These are phyloP conservation scores for Hycleus cichorii DNA, from an alignment of 1,140 invertebrate species.

Conservation along the genomic window DNA sequence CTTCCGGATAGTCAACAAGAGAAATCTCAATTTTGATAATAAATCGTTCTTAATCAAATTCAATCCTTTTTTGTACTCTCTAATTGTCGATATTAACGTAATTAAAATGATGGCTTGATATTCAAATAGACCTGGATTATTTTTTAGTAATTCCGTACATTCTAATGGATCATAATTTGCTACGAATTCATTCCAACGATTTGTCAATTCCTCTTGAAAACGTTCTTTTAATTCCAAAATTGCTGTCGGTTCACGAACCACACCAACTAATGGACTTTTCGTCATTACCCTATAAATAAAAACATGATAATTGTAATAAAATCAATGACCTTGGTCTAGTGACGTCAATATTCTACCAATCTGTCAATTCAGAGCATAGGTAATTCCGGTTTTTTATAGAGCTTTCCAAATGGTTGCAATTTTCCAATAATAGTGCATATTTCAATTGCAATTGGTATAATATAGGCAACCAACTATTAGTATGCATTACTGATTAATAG, in stretches of 20 bases:
- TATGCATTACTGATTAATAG: too few species aligned
- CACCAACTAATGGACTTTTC: conserved; percentile 48
- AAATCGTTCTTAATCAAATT: conserved; percentile 33
- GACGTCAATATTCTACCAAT: too few species aligned
- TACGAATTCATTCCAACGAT: conserved; percentile 72
- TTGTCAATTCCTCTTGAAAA: conserved; percentile 58
- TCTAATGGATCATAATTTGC: conserved; percentile 69
- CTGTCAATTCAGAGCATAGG: too few species aligned
- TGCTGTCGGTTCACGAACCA: conserved; percentile 54
- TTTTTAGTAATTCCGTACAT: conserved; percentile 56
- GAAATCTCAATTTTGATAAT: conserved; percentile 30
- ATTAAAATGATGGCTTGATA: conserved; percentile 53
- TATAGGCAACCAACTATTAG: too few species aligned
- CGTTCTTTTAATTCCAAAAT: conserved; percentile 59
- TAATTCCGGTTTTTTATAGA: too few species aligned
- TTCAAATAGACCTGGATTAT: conserved; percentile 50
- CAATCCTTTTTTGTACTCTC: conserved; percentile 47
- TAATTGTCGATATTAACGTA: conserved; percentile 48
- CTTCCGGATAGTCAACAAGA: conserved; percentile 39
- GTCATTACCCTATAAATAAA: background rate
- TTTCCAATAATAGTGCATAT: too few species aligned
- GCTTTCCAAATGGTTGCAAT: too few species aligned
- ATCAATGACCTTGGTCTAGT: too few species aligned
- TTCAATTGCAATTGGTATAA: too few species aligned
- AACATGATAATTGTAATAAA: too few species aligned